phyloP scores from a whole-genome alignment of 1,140 invertebrate genomes.

The Atta texana region DNA sequence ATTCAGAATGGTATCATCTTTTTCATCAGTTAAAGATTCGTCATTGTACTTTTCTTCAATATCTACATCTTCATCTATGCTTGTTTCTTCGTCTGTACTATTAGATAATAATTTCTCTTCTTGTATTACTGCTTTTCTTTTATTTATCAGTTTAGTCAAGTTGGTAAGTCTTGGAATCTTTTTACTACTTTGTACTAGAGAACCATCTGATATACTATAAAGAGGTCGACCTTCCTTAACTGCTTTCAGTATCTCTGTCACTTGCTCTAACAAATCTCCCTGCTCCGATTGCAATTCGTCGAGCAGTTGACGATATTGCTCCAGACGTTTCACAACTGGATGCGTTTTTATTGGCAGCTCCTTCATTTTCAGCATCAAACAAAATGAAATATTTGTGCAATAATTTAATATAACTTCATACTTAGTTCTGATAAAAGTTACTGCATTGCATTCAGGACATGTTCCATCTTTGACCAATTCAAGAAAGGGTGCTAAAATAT shows the following conservation, averaged over 20 bases:
- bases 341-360: conserved; percentile 91
- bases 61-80: conserved; percentile 52
- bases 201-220: conserved; percentile 73
- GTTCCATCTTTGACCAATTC: conserved; percentile 88
- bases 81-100: conserved; percentile 25
- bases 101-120: background rate
- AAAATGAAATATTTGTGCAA: conserved; percentile 94
- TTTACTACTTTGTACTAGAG: conserved; percentile 13
- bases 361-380: conserved; percentile 93
- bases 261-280: conserved; percentile 87
- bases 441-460: conserved; percentile 87
- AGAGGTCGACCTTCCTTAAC: conserved; percentile 76
- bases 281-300: conserved; percentile 91
- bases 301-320: conserved; percentile 92
- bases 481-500: conserved; percentile 89
- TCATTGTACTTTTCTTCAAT: conserved; percentile 62
- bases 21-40: conserved; percentile 81
- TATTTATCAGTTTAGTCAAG: conserved; percentile 14
- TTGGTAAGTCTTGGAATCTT: conserved; percentile 44
- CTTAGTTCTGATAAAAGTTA: conserved; percentile 90
- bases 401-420: conserved; percentile 93
- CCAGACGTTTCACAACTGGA: conserved; percentile 94
- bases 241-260: conserved; percentile 82
- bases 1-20: conserved; percentile 77
- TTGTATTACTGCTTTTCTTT: background rate